A percentile compares a stretch with the other conserved stretches of the same genome.
Evolutionary conservation across 2,113 vertebrate genomes (phyloP).

Genomic region (Pitta sordida): DNA sequence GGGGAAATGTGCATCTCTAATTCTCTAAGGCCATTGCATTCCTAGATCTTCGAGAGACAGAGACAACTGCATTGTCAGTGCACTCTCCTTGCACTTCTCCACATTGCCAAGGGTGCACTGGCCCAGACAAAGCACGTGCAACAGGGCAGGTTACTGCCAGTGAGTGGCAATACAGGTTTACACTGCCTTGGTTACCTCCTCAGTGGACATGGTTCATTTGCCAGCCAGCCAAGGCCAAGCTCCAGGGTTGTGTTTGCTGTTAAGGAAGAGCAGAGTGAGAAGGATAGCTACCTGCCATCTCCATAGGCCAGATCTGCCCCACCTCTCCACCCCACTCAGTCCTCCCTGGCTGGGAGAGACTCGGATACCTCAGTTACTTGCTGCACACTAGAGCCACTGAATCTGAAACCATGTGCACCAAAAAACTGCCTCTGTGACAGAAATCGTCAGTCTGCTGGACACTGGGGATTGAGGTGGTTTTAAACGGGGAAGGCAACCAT

Average conservation of each 20-base stretch:
- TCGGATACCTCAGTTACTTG: neutral
- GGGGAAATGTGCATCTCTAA: neutral
- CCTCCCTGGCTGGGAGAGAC: neutral
- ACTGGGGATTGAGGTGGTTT: neutral
- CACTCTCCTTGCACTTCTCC: neutral
- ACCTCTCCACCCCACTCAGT: neutral
- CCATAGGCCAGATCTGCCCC: neutral
- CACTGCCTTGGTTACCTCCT: neutral
- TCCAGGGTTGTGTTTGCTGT: neutral
- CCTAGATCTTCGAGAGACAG: neutral
- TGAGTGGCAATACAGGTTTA: neutral
- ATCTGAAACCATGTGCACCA: neutral
- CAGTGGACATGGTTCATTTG: neutral
- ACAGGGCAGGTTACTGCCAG: neutral
- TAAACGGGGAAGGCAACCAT: neutral
- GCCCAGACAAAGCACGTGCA: neutral
- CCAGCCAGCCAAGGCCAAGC: neutral
- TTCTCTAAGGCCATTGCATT: neutral
- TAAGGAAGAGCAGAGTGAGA: neutral
- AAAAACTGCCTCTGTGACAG: neutral
- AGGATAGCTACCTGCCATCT: neutral
- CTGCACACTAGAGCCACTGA: neutral
- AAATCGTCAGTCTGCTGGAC: accelerated
- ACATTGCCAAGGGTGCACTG: neutral
- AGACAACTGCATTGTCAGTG: neutral